Conservation (phyloP, 2,113 vertebrate species). For the Pelecanus crispus region DNA sequence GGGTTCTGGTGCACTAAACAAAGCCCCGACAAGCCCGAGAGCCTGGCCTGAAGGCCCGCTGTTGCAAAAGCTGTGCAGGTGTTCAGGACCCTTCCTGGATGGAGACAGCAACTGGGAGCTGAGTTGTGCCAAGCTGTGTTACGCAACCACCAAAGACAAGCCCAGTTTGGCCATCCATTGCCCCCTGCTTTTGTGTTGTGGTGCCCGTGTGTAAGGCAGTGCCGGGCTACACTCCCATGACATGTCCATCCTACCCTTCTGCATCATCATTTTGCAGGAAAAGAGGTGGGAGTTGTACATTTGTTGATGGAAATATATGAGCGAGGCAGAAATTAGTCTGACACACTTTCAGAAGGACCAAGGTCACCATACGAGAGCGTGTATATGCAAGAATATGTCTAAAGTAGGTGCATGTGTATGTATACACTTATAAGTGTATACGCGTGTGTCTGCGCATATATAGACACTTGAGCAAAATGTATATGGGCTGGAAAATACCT, state of each 20-base stretch:
- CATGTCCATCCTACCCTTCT: neutral
- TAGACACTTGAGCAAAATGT: neutral
- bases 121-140: neutral
- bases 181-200: neutral
- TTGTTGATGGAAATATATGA: neutral
- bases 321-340: neutral
- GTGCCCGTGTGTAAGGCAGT: neutral
- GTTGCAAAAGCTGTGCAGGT: neutral
- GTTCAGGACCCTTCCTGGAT: neutral
- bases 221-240: rapidly evolving
- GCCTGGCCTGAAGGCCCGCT: neutral
- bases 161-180: neutral
- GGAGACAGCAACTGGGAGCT: neutral
- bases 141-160: neutral
- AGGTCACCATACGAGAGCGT: neutral
- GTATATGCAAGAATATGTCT: neutral
- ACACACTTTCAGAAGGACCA: neutral
- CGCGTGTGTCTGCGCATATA: rapidly evolving
- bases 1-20: neutral
- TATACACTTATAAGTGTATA: neutral
- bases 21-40: rapidly evolving
- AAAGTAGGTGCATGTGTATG: neutral
- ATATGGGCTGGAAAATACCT: neutral
- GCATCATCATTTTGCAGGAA: neutral
- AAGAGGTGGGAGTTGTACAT: neutral